Evolutionary conservation across 2,797 vertebrate species (phyloP), one percentile per base, ranked within the genome.

Genomic region (Rhinoraja longicauda): DNA sequence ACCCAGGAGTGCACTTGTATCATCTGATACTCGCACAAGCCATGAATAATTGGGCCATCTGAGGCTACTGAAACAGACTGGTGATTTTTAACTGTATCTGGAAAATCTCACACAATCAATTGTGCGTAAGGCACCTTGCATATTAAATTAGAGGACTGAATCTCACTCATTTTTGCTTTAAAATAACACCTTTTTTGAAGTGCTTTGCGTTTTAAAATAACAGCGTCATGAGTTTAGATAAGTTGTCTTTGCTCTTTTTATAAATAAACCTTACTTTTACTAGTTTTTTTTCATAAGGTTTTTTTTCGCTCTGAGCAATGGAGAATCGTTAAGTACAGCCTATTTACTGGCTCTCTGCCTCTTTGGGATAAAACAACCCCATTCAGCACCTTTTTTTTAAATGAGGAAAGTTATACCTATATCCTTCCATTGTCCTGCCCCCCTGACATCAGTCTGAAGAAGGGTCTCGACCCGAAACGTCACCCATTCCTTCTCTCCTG

Each of bases 161-260:
- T 62, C 57, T 86, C 57, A n/a, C 57, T 62, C 9, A 62, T 59
- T 86, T 86, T 86, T 12, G 24, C 29, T 62, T 29, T 59, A 62
- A 86, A 86, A 86, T 86, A 29, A 59, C 82, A 86, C 57, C 57
- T 86, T 62, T 86, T 62, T 13, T 86, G 82, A 84, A 86, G 57
- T 62, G 59, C 62, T 57, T 86, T 82, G 86, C 82, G n/a, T 86
- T 32, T 59, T 59, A 86, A 86, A 86, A 86, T n/a, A n/a, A 62
- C 82, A 59, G 2, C 82, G 7, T 13, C 53, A 84, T n/a, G 82
- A 1, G 53, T 86, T 62, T 86, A 86, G 62, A 86, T 86, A 53
- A 57, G 57, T 62, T 86, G 57, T 86, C n/a, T 57, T 82, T 29
- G 2, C 57, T 62, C 57, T 86, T 86, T 86, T 62, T 62, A 59